A percentile compares a stretch with the other conserved stretches of the same genome.
phyloP scores from a whole-genome alignment of 1,140 invertebrate genomes.

The Probaryconus sp. region DNA sequence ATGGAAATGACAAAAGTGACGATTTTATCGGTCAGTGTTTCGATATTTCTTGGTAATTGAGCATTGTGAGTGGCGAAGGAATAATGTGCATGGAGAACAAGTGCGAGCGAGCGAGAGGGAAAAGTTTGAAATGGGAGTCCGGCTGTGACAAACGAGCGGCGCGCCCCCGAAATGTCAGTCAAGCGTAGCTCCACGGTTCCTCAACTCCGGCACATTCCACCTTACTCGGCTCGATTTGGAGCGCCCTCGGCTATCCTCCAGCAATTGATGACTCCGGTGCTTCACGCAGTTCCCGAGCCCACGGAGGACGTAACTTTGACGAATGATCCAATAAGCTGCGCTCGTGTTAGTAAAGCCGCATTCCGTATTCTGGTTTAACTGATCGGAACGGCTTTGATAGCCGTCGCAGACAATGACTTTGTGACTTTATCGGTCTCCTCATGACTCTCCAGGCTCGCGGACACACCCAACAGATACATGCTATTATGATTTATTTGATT shows the following conservation, averaged over 20 bases:
- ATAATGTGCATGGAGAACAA: slow-evolving; percentile 25
- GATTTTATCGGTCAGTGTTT: slow-evolving; percentile 55
- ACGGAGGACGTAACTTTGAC: slow-evolving; percentile 51
- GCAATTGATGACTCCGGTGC: slow-evolving; percentile 40
- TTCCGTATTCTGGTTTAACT: slow-evolving; percentile 69
- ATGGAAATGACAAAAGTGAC: slow-evolving; percentile 41
- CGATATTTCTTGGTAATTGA: slow-evolving; percentile 57
- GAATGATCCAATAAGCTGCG: slow-evolving; percentile 54
- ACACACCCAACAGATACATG: slow-evolving; percentile 52
- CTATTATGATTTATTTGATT: slow-evolving; percentile 63
- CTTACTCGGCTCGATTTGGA: slow-evolving; percentile 39
- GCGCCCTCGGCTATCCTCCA: slow-evolving; percentile 37
- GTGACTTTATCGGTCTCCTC: slow-evolving; percentile 61
- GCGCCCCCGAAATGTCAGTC: slow-evolving; percentile 75
- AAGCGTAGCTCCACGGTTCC: slow-evolving; percentile 56
- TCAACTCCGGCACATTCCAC: slow-evolving; percentile 48
- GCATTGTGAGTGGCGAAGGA: slow-evolving; percentile 52
- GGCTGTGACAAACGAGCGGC: slow-evolving; percentile 74
- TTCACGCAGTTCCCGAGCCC: slow-evolving; percentile 5
- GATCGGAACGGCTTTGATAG: slow-evolving; percentile 62
- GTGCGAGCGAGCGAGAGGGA: too few relatives aligned
- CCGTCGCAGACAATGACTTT: slow-evolving; percentile 61
- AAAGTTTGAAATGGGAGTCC: slow-evolving; percentile 64
- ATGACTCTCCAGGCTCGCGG: slow-evolving; percentile 42
- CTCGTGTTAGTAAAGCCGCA: slow-evolving; percentile 49